Conservation (phyloP, 2,888 invertebrate genomes). For the Lepidocyrtinus sp. region DNA sequence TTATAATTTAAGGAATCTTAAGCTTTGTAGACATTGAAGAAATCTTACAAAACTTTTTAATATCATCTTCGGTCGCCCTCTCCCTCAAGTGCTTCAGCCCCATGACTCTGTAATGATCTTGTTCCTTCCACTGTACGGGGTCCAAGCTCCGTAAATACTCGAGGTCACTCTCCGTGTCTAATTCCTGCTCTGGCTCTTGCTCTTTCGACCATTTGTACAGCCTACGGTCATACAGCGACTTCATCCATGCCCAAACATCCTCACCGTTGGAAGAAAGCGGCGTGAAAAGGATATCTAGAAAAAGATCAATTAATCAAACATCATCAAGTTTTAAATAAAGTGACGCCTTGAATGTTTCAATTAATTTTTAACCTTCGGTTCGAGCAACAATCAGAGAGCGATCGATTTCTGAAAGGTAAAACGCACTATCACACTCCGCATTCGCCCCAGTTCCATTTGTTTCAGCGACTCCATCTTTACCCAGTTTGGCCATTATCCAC, state of each 20-base stretch:
- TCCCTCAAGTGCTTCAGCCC: slow-evolving; percentile 88
- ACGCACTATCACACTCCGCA: slow-evolving; percentile 21
- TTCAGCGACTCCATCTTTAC: slow-evolving; percentile 19
- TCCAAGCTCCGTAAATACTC: slow-evolving; percentile 89
- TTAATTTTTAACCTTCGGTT: slow-evolving; percentile 43
- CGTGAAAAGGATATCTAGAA: slow-evolving; percentile 64
- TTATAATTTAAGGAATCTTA: slow-evolving; percentile 20
- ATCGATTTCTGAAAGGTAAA: slow-evolving; percentile 38
- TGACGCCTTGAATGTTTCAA: neutral
- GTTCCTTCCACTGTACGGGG: slow-evolving; percentile 97
- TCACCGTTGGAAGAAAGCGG: slow-evolving; percentile 56
- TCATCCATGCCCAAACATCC: slow-evolving; percentile 38
- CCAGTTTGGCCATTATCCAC: slow-evolving; percentile 31
- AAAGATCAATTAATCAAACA: neutral
- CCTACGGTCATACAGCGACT: slow-evolving; percentile 39
- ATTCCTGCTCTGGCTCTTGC: slow-evolving; percentile 59
- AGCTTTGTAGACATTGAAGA: too few species aligned
- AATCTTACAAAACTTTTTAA: slow-evolving; percentile 91
- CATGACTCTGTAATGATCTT: slow-evolving; percentile 97
- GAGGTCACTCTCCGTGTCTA: slow-evolving; percentile 80
- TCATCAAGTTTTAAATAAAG: neutral
- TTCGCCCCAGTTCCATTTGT: slow-evolving; percentile 28
- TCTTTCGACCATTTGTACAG: slow-evolving; percentile 36
- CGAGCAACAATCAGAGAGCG: slow-evolving; percentile 57
- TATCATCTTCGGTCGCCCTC: slow-evolving; percentile 92